Percentiles rank a stretch among this genome's conserved stretches.
Evolutionary conservation across 1,140 invertebrate genomes (phyloP).

Genomic region (Oscheius sp.): DNA sequence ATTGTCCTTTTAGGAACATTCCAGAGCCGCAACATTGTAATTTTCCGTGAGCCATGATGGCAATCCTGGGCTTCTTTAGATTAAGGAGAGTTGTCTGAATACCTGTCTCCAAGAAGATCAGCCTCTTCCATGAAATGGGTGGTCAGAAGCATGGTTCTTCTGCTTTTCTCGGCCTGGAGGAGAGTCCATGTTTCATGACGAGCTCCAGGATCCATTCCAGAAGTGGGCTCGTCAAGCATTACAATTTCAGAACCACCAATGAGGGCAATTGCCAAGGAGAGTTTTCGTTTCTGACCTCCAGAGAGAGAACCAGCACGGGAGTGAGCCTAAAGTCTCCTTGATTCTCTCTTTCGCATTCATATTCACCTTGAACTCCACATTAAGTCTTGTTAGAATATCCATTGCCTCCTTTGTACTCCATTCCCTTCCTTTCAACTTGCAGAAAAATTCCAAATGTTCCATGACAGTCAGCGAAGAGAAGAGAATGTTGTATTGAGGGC

Average conservation of each 20-base stretch:
- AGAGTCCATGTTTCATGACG: constrained; percentile 66
- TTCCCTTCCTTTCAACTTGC: constrained; percentile 60
- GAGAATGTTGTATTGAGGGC: constrained; percentile 90
- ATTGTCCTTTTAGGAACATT: constrained; percentile 69
- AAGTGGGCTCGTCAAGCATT: constrained; percentile 68
- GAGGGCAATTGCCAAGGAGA: constrained; percentile 80
- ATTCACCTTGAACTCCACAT: constrained; percentile 67
- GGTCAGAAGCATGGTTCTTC: constrained; percentile 70
- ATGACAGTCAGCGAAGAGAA: constrained; percentile 83
- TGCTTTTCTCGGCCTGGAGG: constrained; percentile 47
- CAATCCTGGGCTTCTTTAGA: too few species aligned
- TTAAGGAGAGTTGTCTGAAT: too few species aligned
- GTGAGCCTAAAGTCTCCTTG: too few species aligned
- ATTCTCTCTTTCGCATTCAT: too few species aligned
- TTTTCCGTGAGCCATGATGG: constrained; percentile 68
- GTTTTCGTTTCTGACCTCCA: constrained; percentile 80
- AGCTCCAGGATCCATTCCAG: constrained; percentile 68
- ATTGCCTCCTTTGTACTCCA: constrained; percentile 45
- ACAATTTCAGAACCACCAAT: constrained; percentile 67
- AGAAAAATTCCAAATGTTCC: constrained; percentile 85
- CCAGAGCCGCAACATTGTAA: constrained; percentile 69
- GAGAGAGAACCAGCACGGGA: constrained; percentile 70
- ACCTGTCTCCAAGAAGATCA: constrained; percentile 70
- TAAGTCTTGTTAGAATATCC: constrained; percentile 40
- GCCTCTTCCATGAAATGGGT: constrained; percentile 72